Evolutionary conservation across 2,888 invertebrate species (phyloP), one percentile per base, ranked within the genome.

Genomic region (Amiota communis): DNA sequence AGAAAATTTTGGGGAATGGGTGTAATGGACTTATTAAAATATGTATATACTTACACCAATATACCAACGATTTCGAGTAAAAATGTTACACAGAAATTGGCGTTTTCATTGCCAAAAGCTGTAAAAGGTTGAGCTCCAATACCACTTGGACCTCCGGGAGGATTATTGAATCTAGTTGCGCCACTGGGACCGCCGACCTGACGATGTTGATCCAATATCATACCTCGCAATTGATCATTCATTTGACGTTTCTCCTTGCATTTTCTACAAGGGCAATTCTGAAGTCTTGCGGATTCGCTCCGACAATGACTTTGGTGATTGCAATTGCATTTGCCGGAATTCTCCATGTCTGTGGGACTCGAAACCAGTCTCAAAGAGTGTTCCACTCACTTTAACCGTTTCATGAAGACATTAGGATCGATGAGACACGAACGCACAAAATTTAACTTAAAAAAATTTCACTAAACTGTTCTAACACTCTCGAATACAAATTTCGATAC

Each of bases 231-330:
- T 8, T n/a, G 11, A 1, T n/a, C 53, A 53, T 53, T 13, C 2
- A 2, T 8, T 53, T 12, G n/a, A 8, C 74, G 69, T 36, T 17
- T 70, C 11, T 70, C 59, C 65, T 65, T 76, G 70, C 86, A 86
- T 70, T 78, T 82, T 47, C 57, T 65, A 71, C 86, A 86, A 0
- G 79, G 81, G 56, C 86, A 86, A 0, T 76, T 71, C 9, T 36
- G 57, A 13, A 1, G 49, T 0, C 72, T 57, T 23, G 68, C 79
- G 75, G 15, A 48, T 63, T 56, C 36, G 36, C 57, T 53, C 8
- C 47, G 65, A 57, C 69, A 49, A 48, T 67, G 59, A 11, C 64
- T 8, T 4, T 61, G 67, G 12, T 65, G 23, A 53, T 51, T 70
- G 72, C 80, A 73, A 0, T 8, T 6, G 74, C 81, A 80, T 17